phyloP scores from a whole-genome alignment of 2,113 vertebrate genomes.

The Osmerus mordax region DNA sequence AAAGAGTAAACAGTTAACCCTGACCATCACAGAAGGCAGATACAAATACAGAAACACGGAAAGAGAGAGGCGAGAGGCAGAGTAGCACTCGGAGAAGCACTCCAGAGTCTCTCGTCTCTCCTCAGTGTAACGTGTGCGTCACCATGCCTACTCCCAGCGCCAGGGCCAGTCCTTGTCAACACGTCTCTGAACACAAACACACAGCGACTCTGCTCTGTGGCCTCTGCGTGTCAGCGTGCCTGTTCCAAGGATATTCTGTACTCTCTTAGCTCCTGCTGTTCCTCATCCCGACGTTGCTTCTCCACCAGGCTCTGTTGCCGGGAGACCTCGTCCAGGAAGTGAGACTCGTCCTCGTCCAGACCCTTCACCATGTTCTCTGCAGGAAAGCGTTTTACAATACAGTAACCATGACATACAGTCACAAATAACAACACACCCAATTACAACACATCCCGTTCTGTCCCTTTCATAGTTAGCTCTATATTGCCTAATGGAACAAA shows the following conservation, averaged over 20 bases:
- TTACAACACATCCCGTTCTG: not conserved
- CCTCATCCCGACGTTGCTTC: constrained; percentile 93
- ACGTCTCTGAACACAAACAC: too few relatives aligned
- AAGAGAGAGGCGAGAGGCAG: not conserved
- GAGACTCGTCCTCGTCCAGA: constrained; percentile 91
- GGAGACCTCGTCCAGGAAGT: constrained; percentile 96
- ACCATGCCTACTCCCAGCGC: not conserved
- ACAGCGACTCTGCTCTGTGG: too few relatives aligned
- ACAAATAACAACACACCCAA: constrained; percentile 39
- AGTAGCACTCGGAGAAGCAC: not conserved
- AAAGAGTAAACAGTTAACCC: constrained; percentile 6
- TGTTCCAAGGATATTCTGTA: constrained; percentile 94
- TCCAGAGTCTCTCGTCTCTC: not conserved
- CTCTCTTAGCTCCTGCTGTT: constrained; percentile 86
- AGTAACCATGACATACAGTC: constrained; percentile 57
- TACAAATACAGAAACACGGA: not conserved
- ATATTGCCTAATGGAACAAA: too few relatives aligned
- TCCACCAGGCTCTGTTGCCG: constrained; percentile 91
- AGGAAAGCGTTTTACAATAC: constrained; percentile 13
- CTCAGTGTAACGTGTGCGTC: not conserved
- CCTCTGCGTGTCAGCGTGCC: not conserved
- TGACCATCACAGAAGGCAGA: not conserved
- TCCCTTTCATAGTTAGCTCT: not conserved
- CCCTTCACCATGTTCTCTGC: constrained; percentile 98
- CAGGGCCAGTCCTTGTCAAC: too few relatives aligned